These are phyloP conservation scores for Greenwoodochromis staneri DNA, from an alignment of 2,113 vertebrate genomes.

Conservation along the genomic window DNA sequence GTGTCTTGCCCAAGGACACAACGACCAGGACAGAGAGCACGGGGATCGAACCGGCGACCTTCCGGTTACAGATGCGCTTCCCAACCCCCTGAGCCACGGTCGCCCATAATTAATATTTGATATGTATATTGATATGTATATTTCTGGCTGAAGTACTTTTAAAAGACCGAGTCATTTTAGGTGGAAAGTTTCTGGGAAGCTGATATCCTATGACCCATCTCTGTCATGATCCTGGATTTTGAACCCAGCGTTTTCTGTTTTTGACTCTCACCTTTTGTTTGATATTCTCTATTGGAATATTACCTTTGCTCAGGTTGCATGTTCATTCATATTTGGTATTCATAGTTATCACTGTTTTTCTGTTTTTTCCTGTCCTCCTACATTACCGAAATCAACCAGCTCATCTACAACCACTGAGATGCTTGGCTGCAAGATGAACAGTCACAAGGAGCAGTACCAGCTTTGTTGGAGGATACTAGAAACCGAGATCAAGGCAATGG, in stretches of 20 bases:
- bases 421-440: background rate
- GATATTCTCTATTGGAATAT: background rate
- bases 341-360: background rate
- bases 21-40: too few species aligned
- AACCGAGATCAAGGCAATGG: background rate
- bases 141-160: background rate
- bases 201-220: rapidly evolving
- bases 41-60: too few species aligned
- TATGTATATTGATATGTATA: background rate
- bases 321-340: background rate
- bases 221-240: too few species aligned
- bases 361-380: background rate
- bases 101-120: background rate
- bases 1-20: too few species aligned
- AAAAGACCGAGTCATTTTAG: background rate
- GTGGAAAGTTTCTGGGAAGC: background rate
- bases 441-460: background rate
- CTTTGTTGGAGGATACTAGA: background rate
- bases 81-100: too few species aligned
- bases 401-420: background rate
- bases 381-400: background rate
- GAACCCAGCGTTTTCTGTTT: background rate
- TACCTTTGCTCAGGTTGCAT: background rate
- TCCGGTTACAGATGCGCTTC: too few species aligned
- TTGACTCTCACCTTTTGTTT: background rate